Conservation (phyloP, 2,888 invertebrate genomes). For the Aphodius granarius region DNA sequence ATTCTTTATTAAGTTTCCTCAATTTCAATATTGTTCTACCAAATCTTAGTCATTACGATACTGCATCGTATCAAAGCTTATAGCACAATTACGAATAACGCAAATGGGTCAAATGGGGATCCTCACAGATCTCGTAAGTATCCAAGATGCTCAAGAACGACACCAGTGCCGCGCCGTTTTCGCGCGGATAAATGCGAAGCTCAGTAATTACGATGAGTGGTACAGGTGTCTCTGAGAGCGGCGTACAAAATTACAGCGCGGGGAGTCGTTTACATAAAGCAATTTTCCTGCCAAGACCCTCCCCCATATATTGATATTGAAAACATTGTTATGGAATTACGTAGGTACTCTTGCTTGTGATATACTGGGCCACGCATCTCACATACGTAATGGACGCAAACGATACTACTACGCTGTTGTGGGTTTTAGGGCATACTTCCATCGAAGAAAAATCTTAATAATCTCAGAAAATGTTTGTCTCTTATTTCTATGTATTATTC, state of each 20-base stretch:
- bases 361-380: neutral
- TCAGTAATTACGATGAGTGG: slow-evolving; percentile 47
- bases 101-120: neutral
- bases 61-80: too few species aligned
- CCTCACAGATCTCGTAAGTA: neutral
- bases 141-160: neutral
- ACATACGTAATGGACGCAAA: slow-evolving; percentile 6
- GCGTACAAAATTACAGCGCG: slow-evolving; percentile 42
- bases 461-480: too few species aligned
- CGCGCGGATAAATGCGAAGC: slow-evolving; percentile 34
- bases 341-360: slow-evolving; percentile 28
- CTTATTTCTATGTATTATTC: too few species aligned
- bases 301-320: slow-evolving; percentile 36
- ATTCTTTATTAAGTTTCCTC: too few species aligned
- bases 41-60: too few species aligned
- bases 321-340: slow-evolving; percentile 37
- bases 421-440: neutral
- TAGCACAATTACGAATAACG: slow-evolving; percentile 17
- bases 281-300: slow-evolving; percentile 39
- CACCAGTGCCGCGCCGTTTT: neutral
- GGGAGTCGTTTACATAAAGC: slow-evolving; percentile 45
- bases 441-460: too few species aligned
- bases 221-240: slow-evolving; percentile 43
- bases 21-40: too few species aligned
- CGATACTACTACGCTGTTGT: neutral